Conservation (phyloP, 2,888 invertebrate species). For the Gasteruption jaculator region DNA sequence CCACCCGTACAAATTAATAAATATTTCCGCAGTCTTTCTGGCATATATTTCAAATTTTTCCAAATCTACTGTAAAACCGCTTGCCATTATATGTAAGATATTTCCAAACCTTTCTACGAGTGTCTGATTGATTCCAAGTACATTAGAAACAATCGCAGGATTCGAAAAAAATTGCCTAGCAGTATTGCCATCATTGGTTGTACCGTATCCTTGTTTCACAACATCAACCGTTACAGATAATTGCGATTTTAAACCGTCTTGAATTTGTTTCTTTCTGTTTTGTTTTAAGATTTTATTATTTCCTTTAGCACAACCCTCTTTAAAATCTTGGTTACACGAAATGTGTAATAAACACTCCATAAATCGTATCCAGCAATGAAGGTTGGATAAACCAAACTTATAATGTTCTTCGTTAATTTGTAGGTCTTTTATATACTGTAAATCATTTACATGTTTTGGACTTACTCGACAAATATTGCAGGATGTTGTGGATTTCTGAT, state of each 20-base stretch:
- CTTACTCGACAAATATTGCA: slow-evolving; percentile 17
- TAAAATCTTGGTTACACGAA: slow-evolving; percentile 10
- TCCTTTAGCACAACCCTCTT: slow-evolving; percentile 8
- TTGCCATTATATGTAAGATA: slow-evolving; percentile 16
- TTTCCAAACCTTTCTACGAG: too few relatives aligned
- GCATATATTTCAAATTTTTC: slow-evolving; percentile 18
- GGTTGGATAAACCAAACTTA: slow-evolving; percentile 14
- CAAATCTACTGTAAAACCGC: slow-evolving; percentile 13
- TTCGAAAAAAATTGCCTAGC: slow-evolving; percentile 13
- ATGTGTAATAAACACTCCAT: slow-evolving; percentile 14
- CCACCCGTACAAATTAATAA: slow-evolving; percentile 20
- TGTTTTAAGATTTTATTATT: slow-evolving; percentile 8
- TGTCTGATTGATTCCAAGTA: too few relatives aligned
- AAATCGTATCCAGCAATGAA: slow-evolving; percentile 14
- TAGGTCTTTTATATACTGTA: slow-evolving; percentile 6
- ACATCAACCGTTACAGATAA: slow-evolving; percentile 13
- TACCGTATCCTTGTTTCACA: slow-evolving; percentile 11
- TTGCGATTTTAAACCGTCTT: slow-evolving; percentile 12
- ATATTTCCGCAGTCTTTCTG: slow-evolving; percentile 19
- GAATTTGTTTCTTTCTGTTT: slow-evolving; percentile 12
- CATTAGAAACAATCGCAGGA: slow-evolving; percentile 3
- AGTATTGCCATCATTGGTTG: slow-evolving; percentile 14
- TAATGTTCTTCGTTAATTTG: slow-evolving; percentile 11
- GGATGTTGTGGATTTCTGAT: slow-evolving; percentile 12
- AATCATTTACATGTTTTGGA: slow-evolving; percentile 14